Evolutionary conservation across 2,113 vertebrate species (phyloP), one percentile per base, ranked within the genome.

Genomic region (Urocynchramus pylzowi): DNA sequence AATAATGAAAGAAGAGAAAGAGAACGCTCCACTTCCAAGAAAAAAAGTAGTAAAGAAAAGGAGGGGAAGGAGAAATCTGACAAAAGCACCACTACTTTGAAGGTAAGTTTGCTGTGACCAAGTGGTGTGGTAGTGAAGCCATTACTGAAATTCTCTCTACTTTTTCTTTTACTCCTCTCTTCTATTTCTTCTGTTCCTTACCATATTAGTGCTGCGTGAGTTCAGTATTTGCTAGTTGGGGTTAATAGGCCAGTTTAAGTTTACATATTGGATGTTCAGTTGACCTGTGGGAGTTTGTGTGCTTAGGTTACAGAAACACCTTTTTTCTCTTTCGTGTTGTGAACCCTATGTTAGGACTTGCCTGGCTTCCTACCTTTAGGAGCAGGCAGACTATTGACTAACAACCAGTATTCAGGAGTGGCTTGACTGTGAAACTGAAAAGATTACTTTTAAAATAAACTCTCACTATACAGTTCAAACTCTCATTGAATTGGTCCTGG

Each of bases 21-120:
- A 93, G 98, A 99, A 13, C 94, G 95, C 3, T 99, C 98, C 44
- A 95, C 98, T 3, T 99, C 98, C 52, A 98, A 98, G 92, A 99
- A 98, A 97, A 99, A 98, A 97, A 98, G 96, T 92, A 98, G 97
- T 95, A 98, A 98, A 96, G 98, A 99, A 44, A 98, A 97, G 82
- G 99, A 99, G 17, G 96, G 95, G 49, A 98, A 97, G 76, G 97
- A 98, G 44, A 98, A 97, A 49, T 59, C 94, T 87, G 98, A 98
- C 31, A 98, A 97, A 95, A 96, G 79, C 52, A 84, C 59, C 26
- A 60, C 95, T 90, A 13, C 95, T 74, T 89, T 97, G 68, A 98
- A 98, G 97, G 98, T 98, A 97, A 97, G 97, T 11, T 20, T 52
- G 13, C n/a, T 81, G 22, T 90, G 42, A 84, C 53, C 41, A 37